Percentiles rank a stretch among this genome's conserved stretches.
Evolutionary conservation across 1,140 invertebrate species (phyloP).

Genomic region (Orius insidiosus): DNA sequence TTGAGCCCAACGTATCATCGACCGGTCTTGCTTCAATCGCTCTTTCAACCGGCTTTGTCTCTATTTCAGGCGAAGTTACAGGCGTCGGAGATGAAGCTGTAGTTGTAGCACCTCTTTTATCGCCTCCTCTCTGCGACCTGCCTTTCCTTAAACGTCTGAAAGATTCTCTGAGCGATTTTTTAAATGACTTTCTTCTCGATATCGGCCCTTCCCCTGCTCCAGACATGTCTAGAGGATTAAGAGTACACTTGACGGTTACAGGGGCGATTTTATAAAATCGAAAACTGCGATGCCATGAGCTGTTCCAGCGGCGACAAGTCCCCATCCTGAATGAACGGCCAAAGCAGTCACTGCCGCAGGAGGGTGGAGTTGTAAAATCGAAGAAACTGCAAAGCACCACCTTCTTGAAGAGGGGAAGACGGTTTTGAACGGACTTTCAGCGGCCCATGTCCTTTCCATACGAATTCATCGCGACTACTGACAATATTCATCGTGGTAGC

Average conservation of each 20-base stretch:
- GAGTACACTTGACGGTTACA: slow-evolving; percentile 74
- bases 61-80: slow-evolving; percentile 25
- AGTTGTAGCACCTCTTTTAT: slow-evolving; percentile 25
- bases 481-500: slow-evolving; percentile 70
- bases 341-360: slow-evolving; percentile 84
- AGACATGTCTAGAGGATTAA: slow-evolving; percentile 83
- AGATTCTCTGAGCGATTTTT: slow-evolving; percentile 88
- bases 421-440: slow-evolving; percentile 36
- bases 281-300: slow-evolving; percentile 85
- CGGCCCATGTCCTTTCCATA: slow-evolving; percentile 92
- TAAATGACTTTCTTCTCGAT: slow-evolving; percentile 86
- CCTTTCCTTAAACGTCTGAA: slow-evolving; percentile 81
- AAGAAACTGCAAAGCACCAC: slow-evolving; percentile 46
- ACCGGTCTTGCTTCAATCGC: slow-evolving; percentile 77
- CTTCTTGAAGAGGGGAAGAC: slow-evolving; percentile 24
- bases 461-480: slow-evolving; percentile 79
- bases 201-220: slow-evolving; percentile 67
- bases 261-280: slow-evolving; percentile 62
- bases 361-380: slow-evolving; percentile 73
- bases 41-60: slow-evolving; percentile 74
- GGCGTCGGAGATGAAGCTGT: slow-evolving; percentile 17
- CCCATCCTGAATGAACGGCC: slow-evolving; percentile 76
- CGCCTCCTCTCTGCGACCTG: slow-evolving; percentile 51
- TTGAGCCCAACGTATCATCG: slow-evolving; percentile 80
- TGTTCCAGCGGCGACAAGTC: slow-evolving; percentile 80